phyloP scores from a whole-genome alignment of 2,888 invertebrate species.

The Aphidius colemani region DNA sequence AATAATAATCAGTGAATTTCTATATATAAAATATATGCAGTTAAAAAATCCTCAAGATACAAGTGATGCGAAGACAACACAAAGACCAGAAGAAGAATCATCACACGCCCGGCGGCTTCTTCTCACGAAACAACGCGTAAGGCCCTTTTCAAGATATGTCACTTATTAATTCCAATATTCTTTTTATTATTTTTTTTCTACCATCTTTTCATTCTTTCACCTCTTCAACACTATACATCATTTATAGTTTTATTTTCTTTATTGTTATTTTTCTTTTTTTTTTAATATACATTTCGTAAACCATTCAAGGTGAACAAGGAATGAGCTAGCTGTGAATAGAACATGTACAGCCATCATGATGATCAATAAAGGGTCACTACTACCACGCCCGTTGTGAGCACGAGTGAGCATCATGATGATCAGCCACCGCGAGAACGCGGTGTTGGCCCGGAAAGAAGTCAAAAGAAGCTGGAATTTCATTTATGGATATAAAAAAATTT shows the following conservation, averaged over 20 bases:
- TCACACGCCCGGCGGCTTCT: constrained; percentile 35
- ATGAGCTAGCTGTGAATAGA: constrained; percentile 6
- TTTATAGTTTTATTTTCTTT: too few relatives aligned
- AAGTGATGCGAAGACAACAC: constrained; percentile 29
- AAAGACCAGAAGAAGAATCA: constrained; percentile 35
- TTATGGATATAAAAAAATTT: not conserved
- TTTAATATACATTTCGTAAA: too few relatives aligned
- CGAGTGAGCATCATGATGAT: too few relatives aligned
- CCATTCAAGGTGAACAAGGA: not conserved
- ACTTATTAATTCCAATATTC: constrained; percentile 57
- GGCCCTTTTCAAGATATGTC: constrained; percentile 52
- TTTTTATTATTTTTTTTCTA: constrained; percentile 29
- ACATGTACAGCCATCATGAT: constrained; percentile 6
- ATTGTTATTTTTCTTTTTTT: too few relatives aligned
- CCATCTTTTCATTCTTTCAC: constrained; percentile 5
- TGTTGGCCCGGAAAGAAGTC: constrained; percentile 17
- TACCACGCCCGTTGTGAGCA: constrained; percentile 22
- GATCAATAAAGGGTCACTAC: constrained; percentile 21
- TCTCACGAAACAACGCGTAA: constrained; percentile 42
- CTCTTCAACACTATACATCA: not conserved
- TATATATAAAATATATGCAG: too few relatives aligned
- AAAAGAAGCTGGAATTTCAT: constrained; percentile 19
- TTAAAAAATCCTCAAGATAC: not conserved
- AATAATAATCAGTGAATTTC: too few relatives aligned
- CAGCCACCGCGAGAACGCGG: not conserved